These are phyloP conservation scores for Cataglyphis livida DNA, from an alignment of 2,888 invertebrate species.

Conservation along the genomic window DNA sequence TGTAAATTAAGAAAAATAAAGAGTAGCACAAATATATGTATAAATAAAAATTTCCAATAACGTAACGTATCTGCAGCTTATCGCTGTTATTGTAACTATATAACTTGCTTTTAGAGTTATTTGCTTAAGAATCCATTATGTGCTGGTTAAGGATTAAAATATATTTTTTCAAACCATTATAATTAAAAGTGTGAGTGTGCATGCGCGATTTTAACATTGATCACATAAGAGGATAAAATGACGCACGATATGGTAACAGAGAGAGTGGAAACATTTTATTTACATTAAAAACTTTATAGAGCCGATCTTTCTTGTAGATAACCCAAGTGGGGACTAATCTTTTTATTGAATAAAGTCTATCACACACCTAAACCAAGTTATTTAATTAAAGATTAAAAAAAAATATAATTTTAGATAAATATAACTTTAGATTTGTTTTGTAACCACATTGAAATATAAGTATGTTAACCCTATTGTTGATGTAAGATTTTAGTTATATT, in stretches of 20 bases:
- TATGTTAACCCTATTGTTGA: background rate
- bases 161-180: slow-evolving; percentile 31
- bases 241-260: background rate
- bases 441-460: background rate
- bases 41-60: background rate
- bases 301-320: slow-evolving; percentile 55
- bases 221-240: background rate
- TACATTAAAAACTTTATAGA: slow-evolving; percentile 60
- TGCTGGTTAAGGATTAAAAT: slow-evolving; percentile 39
- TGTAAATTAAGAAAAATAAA: background rate
- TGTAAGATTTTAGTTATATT: background rate
- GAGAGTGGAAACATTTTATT: slow-evolving; percentile 31
- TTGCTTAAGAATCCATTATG: slow-evolving; percentile 19
- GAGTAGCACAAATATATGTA: background rate
- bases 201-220: slow-evolving; percentile 4
- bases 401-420: slow-evolving; percentile 30
- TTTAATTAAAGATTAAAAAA: slow-evolving; percentile 55
- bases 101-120: background rate
- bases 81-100: slow-evolving; percentile 4
- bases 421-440: background rate
- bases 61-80: background rate
- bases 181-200: slow-evolving; percentile 28
- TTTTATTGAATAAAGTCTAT: slow-evolving; percentile 60
- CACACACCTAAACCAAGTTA: slow-evolving; percentile 58
- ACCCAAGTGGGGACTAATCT: slow-evolving; percentile 43